phyloP scores from a whole-genome alignment of 2,113 vertebrate genomes.

The Rhea americana region DNA sequence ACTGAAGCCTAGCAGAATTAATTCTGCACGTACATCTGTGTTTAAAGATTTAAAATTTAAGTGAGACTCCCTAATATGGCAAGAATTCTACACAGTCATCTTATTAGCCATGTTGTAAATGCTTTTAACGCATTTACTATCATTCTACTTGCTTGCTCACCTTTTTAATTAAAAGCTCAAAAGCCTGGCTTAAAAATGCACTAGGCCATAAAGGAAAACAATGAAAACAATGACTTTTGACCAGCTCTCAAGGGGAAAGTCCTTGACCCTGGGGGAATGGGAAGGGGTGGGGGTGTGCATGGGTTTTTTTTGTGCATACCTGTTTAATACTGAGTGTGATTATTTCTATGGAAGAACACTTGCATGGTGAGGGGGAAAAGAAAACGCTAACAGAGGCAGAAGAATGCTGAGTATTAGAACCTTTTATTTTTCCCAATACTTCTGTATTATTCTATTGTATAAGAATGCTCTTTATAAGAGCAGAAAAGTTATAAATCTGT shows the following conservation, averaged over 20 bases:
- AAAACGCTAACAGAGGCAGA: not conserved
- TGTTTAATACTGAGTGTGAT: not conserved
- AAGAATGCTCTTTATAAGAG: not conserved
- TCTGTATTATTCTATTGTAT: not conserved
- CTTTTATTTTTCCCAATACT: not conserved
- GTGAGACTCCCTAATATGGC: not conserved
- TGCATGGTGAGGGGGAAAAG: not conserved
- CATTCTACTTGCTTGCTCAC: rapidly evolving
- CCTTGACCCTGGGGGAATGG: not conserved
- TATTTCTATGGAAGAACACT: not conserved
- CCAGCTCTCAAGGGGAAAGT: not conserved
- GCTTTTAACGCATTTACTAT: not conserved
- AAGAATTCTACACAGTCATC: not conserved
- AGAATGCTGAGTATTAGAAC: not conserved
- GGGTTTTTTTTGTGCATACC: not conserved
- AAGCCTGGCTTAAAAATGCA: not conserved
- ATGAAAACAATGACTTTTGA: not conserved
- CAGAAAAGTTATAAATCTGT: not conserved
- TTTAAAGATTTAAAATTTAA: not conserved
- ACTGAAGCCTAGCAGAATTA: not conserved
- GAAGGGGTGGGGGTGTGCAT: no score
- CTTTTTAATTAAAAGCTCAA: not conserved
- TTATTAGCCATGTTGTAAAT: rapidly evolving
- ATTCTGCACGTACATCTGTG: not conserved
- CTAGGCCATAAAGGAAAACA: not conserved